These are phyloP conservation scores for Girardia tigrina DNA, from an alignment of 2,888 invertebrate genomes.

Conservation along the genomic window DNA sequence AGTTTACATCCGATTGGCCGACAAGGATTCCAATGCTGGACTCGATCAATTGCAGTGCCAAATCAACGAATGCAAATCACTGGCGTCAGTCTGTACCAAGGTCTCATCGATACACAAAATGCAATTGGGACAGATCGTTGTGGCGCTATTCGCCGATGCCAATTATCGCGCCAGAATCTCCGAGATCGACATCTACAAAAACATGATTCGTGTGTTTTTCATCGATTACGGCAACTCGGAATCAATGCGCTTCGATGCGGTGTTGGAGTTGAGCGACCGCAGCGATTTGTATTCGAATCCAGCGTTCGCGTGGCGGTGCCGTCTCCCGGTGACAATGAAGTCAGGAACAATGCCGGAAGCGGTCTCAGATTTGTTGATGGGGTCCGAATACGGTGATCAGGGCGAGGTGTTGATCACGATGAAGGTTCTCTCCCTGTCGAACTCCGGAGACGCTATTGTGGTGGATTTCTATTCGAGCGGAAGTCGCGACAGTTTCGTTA, in stretches of 20 bases:
- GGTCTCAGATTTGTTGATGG: no score
- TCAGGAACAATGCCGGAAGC: no score
- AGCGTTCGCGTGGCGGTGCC: not conserved
- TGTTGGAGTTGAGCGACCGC: not conserved
- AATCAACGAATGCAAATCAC: not conserved
- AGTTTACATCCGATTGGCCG: not conserved
- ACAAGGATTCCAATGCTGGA: not conserved
- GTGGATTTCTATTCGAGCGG: no score
- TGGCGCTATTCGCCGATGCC: not conserved
- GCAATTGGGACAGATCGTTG: not conserved
- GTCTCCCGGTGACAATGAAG: not conserved
- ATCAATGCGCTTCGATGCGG: not conserved
- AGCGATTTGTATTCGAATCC: not conserved
- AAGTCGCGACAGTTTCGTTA: no score
- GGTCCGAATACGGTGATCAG: no score
- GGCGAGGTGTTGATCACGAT: no score
- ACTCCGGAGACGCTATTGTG: no score
- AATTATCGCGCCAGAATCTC: not conserved
- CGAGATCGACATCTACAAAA: not conserved
- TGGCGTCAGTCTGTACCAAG: not conserved
- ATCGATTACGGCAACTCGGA: not conserved
- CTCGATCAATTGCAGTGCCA: not conserved
- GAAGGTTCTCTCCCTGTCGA: no score
- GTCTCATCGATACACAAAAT: not conserved
- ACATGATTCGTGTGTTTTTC: not conserved